Evolutionary conservation across 2,797 vertebrate species (phyloP).

Genomic region (Nasua narica): DNA sequence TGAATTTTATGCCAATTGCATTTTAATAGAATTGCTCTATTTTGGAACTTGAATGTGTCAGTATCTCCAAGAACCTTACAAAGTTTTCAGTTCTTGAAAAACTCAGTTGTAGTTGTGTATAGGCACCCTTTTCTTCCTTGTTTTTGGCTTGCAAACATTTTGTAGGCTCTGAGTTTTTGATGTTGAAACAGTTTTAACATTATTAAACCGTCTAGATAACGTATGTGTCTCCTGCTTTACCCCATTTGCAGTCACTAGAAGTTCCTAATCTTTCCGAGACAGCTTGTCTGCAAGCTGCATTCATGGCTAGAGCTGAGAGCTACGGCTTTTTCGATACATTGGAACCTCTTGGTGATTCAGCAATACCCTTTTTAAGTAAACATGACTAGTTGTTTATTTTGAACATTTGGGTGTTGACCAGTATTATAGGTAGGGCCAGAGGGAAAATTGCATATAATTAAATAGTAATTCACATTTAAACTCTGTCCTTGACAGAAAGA

Average conservation of each 20-base stretch:
- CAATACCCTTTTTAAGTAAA: slow-evolving; percentile 39
- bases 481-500: slow-evolving; percentile 21
- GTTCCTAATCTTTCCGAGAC: slow-evolving; percentile 47
- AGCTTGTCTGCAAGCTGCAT: not conserved
- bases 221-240: not conserved
- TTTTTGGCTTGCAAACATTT: not conserved
- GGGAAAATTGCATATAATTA: slow-evolving; percentile 1
- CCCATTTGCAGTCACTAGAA: not conserved
- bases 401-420: slow-evolving; percentile 15
- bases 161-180: slow-evolving; percentile 29
- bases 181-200: slow-evolving; percentile 10
- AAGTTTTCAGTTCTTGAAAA: slow-evolving; percentile 16
- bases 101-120: not conserved
- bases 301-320: not conserved
- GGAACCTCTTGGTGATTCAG: slow-evolving; percentile 4
- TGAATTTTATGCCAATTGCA: not conserved
- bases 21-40: slow-evolving; percentile 14
- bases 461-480: slow-evolving; percentile 42
- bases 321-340: not conserved
- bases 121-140: not conserved
- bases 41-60: slow-evolving; percentile 39
- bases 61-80: not conserved
- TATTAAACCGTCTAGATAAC: slow-evolving; percentile 20
- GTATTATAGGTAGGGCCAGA: slow-evolving; percentile 5
- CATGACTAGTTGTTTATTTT: not conserved